A percentile compares a stretch with the other conserved stretches of the same genome.
These are phyloP conservation scores for Scaptomyza polygonia DNA, from an alignment of 2,888 invertebrate species.

Conservation along the genomic window DNA sequence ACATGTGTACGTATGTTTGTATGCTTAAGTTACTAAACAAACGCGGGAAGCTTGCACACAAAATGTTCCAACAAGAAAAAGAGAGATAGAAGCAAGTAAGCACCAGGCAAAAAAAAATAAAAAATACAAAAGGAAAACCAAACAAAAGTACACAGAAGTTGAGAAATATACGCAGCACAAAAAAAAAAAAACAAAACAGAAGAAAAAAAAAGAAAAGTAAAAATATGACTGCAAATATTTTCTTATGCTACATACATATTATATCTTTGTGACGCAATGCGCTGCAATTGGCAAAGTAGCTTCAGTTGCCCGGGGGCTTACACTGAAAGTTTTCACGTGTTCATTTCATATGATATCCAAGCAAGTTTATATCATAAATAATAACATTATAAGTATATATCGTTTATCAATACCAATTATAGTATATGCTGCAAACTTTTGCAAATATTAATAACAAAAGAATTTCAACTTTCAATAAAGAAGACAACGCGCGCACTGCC, in stretches of 20 bases:
- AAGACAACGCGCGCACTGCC: constrained; percentile 42
- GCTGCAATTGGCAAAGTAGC: constrained; percentile 40
- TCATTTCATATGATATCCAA: not conserved
- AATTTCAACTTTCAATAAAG: constrained; percentile 73
- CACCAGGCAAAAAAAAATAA: constrained; percentile 10
- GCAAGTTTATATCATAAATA: too few relatives aligned
- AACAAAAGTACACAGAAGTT: constrained; percentile 68
- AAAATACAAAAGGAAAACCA: constrained; percentile 51
- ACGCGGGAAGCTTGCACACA: constrained; percentile 44
- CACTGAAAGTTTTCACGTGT: not conserved
- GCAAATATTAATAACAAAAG: constrained; percentile 75
- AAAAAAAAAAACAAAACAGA: constrained; percentile 22
- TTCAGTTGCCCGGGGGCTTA: constrained; percentile 23
- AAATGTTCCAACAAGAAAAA: constrained; percentile 26
- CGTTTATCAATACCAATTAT: too few relatives aligned
- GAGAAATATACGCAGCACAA: constrained; percentile 31
- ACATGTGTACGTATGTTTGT: constrained; percentile 10
- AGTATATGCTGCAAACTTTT: constrained; percentile 48
- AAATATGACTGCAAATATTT: constrained; percentile 73
- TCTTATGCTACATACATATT: constrained; percentile 54
- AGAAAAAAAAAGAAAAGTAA: constrained; percentile 12
- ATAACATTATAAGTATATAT: too few relatives aligned
- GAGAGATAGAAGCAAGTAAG: constrained; percentile 17
- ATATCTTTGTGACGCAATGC: constrained; percentile 29
- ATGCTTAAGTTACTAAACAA: constrained; percentile 61